phyloP scores from a whole-genome alignment of 2,113 vertebrate genomes.

The Pelecanus crispus region DNA sequence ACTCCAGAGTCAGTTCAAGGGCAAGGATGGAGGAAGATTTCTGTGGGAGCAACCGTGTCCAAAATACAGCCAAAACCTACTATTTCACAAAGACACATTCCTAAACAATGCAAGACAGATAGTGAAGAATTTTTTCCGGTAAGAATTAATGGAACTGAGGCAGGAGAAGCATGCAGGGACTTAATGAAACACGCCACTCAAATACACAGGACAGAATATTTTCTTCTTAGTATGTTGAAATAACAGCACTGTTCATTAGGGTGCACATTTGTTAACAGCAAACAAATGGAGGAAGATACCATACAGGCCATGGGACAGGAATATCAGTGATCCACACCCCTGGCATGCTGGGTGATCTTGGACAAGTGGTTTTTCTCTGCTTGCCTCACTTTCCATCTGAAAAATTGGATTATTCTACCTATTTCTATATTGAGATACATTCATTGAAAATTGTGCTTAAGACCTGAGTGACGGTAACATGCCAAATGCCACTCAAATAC shows the following conservation, averaged over 20 bases:
- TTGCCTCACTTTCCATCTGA: not conserved
- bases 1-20: not conserved
- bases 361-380: not conserved
- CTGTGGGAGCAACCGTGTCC: not conserved
- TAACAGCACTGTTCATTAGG: not conserved
- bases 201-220: not conserved
- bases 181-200: not conserved
- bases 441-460: not conserved
- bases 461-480: not conserved
- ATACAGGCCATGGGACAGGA: not conserved
- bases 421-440: not conserved
- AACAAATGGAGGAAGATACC: not conserved
- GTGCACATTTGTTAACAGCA: not conserved
- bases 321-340: not conserved
- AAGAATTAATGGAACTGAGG: not conserved
- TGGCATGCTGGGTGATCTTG: fast-evolving
- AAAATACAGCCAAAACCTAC: not conserved
- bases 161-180: not conserved
- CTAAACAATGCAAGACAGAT: not conserved
- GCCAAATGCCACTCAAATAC: not conserved
- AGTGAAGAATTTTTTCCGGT: not conserved
- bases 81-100: not conserved
- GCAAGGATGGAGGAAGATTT: not conserved
- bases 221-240: not conserved
- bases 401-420: not conserved